Conservation (phyloP, 2,797 vertebrate genomes). For the Eospalax fontanierii region DNA sequence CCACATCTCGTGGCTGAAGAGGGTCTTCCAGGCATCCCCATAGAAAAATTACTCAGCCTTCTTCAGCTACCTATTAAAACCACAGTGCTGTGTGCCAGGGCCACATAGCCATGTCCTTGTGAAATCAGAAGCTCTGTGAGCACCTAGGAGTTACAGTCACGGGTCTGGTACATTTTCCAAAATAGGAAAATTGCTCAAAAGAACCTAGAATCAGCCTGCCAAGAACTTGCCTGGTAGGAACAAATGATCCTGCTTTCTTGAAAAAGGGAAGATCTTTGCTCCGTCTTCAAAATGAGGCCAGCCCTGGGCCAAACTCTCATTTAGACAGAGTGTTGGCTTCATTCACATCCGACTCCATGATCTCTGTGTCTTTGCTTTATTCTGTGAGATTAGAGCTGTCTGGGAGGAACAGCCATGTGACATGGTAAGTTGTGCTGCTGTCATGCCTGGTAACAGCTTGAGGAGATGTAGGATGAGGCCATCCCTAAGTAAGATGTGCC, state of each 20-base stretch:
- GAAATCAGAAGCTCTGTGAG: neutral
- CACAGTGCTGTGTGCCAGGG: neutral
- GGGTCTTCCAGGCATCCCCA: neutral
- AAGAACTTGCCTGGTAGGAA: neutral
- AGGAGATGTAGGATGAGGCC: neutral
- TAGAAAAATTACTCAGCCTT: neutral
- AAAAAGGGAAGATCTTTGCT: neutral
- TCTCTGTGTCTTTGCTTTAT: neutral
- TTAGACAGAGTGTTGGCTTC: neutral
- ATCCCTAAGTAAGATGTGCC: neutral
- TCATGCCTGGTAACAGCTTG: neutral
- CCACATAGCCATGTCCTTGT: neutral
- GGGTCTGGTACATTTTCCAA: neutral
- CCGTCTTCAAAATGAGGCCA: neutral
- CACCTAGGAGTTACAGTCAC: neutral
- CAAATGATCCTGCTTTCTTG: neutral
- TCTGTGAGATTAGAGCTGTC: conserved; percentile 43
- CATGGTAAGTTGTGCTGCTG: neutral
- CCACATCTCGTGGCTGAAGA: neutral
- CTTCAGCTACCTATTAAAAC: neutral
- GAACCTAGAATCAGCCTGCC: neutral
- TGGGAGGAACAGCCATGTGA: neutral
- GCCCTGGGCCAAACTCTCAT: neutral
- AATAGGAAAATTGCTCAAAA: neutral
- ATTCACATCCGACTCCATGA: neutral